These are phyloP conservation scores for Nicator chloris DNA, from an alignment of 2,113 vertebrate genomes.

Conservation along the genomic window DNA sequence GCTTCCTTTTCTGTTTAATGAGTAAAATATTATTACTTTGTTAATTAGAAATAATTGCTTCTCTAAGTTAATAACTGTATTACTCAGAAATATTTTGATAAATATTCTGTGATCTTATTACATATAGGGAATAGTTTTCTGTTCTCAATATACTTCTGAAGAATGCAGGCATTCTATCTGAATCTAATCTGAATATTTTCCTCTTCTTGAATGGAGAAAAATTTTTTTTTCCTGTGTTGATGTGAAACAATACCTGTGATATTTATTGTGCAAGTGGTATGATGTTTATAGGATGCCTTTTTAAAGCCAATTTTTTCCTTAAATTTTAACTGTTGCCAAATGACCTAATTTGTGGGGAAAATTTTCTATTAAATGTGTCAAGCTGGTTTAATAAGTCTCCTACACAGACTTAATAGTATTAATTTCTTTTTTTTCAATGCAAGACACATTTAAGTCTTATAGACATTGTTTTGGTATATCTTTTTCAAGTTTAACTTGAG, in stretches of 20 bases:
- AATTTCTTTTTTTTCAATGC: neutral
- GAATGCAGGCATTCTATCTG: neutral
- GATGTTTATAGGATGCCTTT: neutral
- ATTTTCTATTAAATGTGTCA: constrained; percentile 20
- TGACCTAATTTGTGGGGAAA: neutral
- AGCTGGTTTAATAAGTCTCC: constrained; percentile 23
- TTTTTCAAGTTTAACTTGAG: neutral
- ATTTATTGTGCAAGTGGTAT: neutral
- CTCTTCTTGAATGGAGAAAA: neutral
- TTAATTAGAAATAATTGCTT: constrained; percentile 30
- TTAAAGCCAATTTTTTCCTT: neutral
- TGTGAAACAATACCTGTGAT: neutral
- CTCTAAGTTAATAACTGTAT: neutral
- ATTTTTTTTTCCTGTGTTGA: neutral
- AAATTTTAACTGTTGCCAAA: constrained; percentile 5
- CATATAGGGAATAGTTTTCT: neutral
- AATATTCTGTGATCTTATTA: constrained; percentile 29
- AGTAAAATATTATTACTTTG: constrained; percentile 20
- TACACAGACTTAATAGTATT: neutral
- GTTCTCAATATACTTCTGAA: neutral
- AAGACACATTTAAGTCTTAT: neutral
- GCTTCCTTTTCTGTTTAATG: neutral
- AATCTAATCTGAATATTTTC: neutral
- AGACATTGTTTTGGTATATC: neutral
- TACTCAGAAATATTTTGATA: constrained; percentile 4